Conservation (phyloP, 2,113 vertebrate species). For the Rhagologus leucostigma region DNA sequence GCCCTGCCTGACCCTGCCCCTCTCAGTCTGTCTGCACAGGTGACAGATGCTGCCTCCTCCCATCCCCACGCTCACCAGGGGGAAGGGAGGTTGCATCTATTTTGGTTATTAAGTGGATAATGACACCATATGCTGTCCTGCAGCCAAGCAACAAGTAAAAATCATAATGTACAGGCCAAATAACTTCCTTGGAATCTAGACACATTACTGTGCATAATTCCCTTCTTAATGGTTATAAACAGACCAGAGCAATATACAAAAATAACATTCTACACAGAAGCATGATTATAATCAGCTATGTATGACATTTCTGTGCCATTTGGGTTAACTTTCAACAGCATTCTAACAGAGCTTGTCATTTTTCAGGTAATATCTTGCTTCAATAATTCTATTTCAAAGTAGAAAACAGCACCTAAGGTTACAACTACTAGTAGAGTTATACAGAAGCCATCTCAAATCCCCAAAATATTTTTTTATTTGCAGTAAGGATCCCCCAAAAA, state of each 20-base stretch:
- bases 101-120: slow-evolving; percentile 57
- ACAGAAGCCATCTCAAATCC: background rate
- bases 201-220: slow-evolving; percentile 25
- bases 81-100: background rate
- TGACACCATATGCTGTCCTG: slow-evolving; percentile 39
- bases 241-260: slow-evolving; percentile 12
- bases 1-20: background rate
- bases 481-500: background rate
- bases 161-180: slow-evolving; percentile 18
- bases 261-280: slow-evolving; percentile 10
- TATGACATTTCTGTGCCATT: slow-evolving; percentile 34
- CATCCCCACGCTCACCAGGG: background rate
- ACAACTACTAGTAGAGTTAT: background rate
- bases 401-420: background rate
- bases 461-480: background rate
- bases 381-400: slow-evolving; percentile 23
- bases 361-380: slow-evolving; percentile 36
- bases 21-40: background rate
- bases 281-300: background rate
- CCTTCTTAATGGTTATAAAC: slow-evolving; percentile 36
- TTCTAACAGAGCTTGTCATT: background rate
- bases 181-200: slow-evolving; percentile 32
- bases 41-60: slow-evolving; percentile 10
- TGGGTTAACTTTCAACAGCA: slow-evolving; percentile 30
- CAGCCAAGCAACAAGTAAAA: slow-evolving; percentile 47